Conservation (phyloP, 1,140 invertebrate species). For the Lordiphosa collinella region DNA sequence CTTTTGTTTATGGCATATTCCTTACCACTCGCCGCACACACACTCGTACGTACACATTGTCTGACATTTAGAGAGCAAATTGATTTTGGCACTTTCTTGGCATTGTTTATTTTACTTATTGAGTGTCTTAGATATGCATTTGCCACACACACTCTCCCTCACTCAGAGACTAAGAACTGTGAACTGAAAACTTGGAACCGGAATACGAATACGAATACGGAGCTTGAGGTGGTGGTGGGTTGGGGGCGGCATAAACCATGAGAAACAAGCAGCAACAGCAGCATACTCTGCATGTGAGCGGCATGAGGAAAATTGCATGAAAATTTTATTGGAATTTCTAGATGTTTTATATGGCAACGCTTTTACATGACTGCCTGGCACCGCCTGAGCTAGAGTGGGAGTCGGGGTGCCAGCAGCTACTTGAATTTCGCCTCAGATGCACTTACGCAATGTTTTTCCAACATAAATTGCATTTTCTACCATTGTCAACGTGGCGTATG, state of each 20-base stretch:
- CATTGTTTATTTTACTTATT: constrained; percentile 62
- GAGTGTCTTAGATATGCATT: constrained; percentile 56
- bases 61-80: constrained; percentile 55
- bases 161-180: neutral
- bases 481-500: constrained; percentile 62
- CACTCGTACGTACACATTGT: constrained; percentile 8
- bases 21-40: constrained; percentile 3
- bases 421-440: constrained; percentile 58
- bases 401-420: constrained; percentile 31
- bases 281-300: constrained; percentile 32
- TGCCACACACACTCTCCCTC: constrained; percentile 12
- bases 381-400: constrained; percentile 33
- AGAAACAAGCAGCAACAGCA: constrained; percentile 11
- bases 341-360: constrained; percentile 57
- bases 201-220: no score
- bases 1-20: constrained; percentile 21
- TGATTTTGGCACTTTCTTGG: constrained; percentile 58
- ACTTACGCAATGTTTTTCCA: constrained; percentile 64
- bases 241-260: constrained; percentile 38
- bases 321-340: constrained; percentile 61
- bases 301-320: constrained; percentile 54
- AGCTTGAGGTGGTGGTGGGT: constrained; percentile 5
- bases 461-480: constrained; percentile 65
- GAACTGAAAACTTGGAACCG: constrained; percentile 2
- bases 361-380: constrained; percentile 50